Conservation (phyloP, 2,888 invertebrate species). For the Lasiommata megera region DNA sequence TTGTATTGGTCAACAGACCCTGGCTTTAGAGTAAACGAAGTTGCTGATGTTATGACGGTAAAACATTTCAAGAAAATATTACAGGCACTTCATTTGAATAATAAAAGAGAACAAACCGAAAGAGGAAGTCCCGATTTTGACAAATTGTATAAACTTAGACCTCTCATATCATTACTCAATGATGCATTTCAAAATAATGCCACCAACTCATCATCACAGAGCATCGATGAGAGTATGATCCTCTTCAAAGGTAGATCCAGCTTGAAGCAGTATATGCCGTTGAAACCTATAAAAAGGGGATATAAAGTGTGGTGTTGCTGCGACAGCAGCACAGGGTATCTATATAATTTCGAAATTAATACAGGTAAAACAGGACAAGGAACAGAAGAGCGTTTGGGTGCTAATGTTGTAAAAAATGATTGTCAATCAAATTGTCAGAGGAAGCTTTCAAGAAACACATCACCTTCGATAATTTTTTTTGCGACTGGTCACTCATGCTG, state of each 20-base stretch:
- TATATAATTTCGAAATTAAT: conserved; percentile 38
- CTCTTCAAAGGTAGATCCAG: conserved; percentile 32
- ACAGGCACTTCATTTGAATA: background rate
- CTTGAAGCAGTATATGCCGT: conserved; percentile 38
- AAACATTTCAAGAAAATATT: background rate
- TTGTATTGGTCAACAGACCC: conserved; percentile 32
- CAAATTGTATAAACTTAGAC: conserved; percentile 23
- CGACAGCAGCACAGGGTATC: conserved; percentile 36
- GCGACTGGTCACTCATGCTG: conserved; percentile 24
- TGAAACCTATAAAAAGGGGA: too few relatives aligned
- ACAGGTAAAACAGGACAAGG: conserved; percentile 32
- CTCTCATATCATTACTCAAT: conserved; percentile 12
- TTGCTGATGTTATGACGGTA: background rate
- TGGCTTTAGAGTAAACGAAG: conserved; percentile 17
- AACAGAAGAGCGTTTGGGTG: conserved; percentile 35
- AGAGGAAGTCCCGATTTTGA: conserved; percentile 22
- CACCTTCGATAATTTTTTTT: conserved; percentile 37
- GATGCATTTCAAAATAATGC: conserved; percentile 29
- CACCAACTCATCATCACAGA: conserved; percentile 27
- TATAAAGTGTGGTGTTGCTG: conserved; percentile 38
- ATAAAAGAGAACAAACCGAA: background rate
- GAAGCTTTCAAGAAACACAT: conserved; percentile 20
- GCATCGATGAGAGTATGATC: conserved; percentile 36
- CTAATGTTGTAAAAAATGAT: conserved; percentile 32
- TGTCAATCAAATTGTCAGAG: conserved; percentile 14